Evolutionary conservation across 2,888 invertebrate genomes (phyloP).

Genomic region (Coenonympha glycerion): DNA sequence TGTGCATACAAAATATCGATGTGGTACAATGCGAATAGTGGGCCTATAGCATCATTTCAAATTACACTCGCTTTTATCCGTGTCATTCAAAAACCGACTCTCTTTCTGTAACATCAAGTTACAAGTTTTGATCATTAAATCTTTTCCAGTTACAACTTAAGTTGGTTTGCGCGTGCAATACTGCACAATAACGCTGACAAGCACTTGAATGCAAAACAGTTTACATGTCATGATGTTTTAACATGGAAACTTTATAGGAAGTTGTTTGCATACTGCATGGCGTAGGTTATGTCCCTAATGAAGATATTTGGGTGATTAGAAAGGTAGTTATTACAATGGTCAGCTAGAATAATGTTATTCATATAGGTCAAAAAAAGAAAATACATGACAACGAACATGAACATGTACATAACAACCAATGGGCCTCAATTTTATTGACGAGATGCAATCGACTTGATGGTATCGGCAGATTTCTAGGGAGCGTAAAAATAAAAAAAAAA

Average conservation of each 20-base stretch:
- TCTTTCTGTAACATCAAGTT: constrained; percentile 26
- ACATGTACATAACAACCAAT: too few species aligned
- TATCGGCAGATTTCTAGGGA: too few species aligned
- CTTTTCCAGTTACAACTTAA: constrained; percentile 18
- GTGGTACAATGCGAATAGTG: constrained; percentile 60
- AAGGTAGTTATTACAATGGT: constrained; percentile 10
- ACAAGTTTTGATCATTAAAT: constrained; percentile 20
- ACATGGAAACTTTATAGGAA: constrained; percentile 60
- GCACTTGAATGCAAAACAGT: constrained; percentile 68
- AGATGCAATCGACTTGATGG: too few species aligned
- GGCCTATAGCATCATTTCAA: constrained; percentile 37
- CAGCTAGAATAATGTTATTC: constrained; percentile 3
- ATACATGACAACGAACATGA: too few species aligned
- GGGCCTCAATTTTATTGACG: too few species aligned
- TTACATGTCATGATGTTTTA: constrained; percentile 60
- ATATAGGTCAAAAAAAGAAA: neutral
- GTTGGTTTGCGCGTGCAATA: constrained; percentile 42
- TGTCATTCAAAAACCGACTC: constrained; percentile 31
- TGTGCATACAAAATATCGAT: constrained; percentile 72
- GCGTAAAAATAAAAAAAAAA: too few species aligned
- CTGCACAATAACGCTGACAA: constrained; percentile 67
- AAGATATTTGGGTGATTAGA: constrained; percentile 11
- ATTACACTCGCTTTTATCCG: constrained; percentile 33
- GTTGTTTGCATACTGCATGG: constrained; percentile 33
- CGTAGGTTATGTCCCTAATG: constrained; percentile 29